These are phyloP conservation scores for Colaptes auratus DNA, from an alignment of 2,113 vertebrate species.

Conservation along the genomic window DNA sequence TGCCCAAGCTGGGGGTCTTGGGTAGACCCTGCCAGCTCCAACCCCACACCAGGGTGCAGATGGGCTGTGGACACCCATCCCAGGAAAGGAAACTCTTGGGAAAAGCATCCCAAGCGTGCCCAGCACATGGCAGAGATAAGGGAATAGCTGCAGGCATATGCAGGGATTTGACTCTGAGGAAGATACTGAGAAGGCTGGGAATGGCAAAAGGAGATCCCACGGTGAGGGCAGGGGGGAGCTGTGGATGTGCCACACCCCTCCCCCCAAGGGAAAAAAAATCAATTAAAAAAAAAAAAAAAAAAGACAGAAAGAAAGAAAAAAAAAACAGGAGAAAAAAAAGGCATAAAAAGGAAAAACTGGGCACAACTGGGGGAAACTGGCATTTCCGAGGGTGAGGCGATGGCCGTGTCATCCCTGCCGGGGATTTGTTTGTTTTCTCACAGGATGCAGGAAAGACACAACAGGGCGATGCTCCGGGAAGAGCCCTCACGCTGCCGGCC, in stretches of 20 bases:
- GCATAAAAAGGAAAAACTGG: too few species aligned
- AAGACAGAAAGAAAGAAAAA: not conserved
- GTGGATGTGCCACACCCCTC: not conserved
- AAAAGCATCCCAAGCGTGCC: not conserved
- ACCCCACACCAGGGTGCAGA: not conserved
- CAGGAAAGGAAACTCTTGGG: not conserved
- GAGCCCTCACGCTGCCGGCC: not conserved
- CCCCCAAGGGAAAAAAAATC: not conserved
- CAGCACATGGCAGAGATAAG: not conserved
- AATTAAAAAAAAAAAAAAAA: not conserved
- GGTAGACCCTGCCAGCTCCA: not conserved
- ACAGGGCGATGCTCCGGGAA: conserved; percentile 26
- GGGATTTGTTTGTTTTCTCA: conserved; percentile 50
- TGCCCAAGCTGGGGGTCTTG: not conserved
- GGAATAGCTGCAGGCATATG: not conserved
- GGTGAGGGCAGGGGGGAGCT: not conserved
- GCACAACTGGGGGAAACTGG: not conserved
- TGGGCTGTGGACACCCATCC: not conserved
- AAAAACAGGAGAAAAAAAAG: too few species aligned
- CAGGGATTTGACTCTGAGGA: not conserved
- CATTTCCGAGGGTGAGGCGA: not conserved
- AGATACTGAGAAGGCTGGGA: not conserved
- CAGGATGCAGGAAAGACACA: conserved; percentile 67
- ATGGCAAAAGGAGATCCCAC: not conserved
- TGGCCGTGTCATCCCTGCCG: not conserved